phyloP scores from a whole-genome alignment of 2,797 vertebrate genomes.

The Cirrhinus molitorella region DNA sequence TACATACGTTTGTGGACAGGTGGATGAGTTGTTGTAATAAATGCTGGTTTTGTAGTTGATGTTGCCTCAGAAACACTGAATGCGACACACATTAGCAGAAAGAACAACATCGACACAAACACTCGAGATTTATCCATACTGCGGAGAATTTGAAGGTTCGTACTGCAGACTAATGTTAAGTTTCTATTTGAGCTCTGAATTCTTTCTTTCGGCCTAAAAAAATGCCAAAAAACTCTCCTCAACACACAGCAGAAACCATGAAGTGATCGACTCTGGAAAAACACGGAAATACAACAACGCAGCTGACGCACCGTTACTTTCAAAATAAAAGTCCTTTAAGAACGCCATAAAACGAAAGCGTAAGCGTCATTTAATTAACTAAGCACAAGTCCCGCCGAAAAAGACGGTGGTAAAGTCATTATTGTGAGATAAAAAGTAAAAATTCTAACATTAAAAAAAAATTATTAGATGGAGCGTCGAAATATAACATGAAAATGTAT shows the following conservation, averaged over 20 bases:
- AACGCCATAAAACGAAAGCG: not conserved
- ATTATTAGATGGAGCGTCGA: no score
- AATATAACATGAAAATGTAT: no score
- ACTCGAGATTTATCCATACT: not conserved
- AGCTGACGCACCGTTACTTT: not conserved
- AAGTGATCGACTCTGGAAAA: not conserved
- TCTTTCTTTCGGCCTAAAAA: not conserved
- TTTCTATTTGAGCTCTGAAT: not conserved
- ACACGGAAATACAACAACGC: constrained; percentile 16
- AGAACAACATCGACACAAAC: not conserved
- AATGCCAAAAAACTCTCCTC: not conserved
- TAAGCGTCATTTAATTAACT: no score
- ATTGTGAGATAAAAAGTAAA: not conserved
- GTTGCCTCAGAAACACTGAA: not conserved
- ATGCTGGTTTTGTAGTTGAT: not conserved
- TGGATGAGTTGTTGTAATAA: not conserved
- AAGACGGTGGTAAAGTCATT: not conserved
- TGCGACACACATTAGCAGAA: constrained; percentile 5
- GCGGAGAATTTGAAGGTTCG: no score
- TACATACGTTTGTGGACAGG: constrained; percentile 17
- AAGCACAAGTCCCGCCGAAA: not conserved
- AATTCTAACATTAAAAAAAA: no score
- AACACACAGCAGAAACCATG: not conserved
- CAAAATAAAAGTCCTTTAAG: constrained; percentile 15
- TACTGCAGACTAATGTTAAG: not conserved